Conservation (phyloP, 2,888 invertebrate species). For the Bellardia pandia region DNA sequence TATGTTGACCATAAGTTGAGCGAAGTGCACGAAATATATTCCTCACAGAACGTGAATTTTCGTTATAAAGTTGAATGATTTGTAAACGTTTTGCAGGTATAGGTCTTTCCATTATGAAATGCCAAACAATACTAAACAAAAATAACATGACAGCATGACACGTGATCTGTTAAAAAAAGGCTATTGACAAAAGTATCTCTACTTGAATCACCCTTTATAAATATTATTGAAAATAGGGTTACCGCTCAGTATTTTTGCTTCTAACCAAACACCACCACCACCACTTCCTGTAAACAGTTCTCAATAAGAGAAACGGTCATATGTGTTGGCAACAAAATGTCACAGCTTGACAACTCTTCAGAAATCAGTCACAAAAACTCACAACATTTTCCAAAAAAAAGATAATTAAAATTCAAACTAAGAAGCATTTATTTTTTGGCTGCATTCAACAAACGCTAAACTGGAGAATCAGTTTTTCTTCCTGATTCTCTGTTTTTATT, state of each 20-base stretch:
- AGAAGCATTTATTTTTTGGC: slow-evolving; percentile 19
- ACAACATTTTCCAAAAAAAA: slow-evolving; percentile 41
- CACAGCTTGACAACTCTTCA: slow-evolving; percentile 72
- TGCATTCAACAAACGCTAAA: slow-evolving; percentile 19
- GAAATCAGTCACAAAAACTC: slow-evolving; percentile 44
- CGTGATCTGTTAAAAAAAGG: too few relatives aligned
- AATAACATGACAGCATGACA: too few relatives aligned
- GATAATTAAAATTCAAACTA: slow-evolving; percentile 71
- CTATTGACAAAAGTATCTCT: too few relatives aligned
- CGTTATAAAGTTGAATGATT: too few relatives aligned
- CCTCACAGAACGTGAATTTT: too few relatives aligned
- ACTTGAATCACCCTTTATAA: background rate
- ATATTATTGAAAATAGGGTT: slow-evolving; percentile 59
- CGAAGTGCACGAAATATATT: too few relatives aligned
- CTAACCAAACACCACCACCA: slow-evolving; percentile 13
- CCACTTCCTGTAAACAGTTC: slow-evolving; percentile 48
- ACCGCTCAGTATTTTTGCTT: background rate
- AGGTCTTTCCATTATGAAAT: too few relatives aligned
- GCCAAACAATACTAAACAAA: too few relatives aligned
- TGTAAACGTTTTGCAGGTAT: too few relatives aligned
- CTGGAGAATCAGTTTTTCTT: slow-evolving; percentile 12
- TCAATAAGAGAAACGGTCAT: background rate
- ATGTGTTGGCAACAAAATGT: slow-evolving; percentile 46
- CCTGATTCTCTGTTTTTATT: background rate
- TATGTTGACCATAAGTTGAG: too few relatives aligned